phyloP scores from a whole-genome alignment of 2,888 invertebrate genomes.

The Abrostola triplasia region DNA sequence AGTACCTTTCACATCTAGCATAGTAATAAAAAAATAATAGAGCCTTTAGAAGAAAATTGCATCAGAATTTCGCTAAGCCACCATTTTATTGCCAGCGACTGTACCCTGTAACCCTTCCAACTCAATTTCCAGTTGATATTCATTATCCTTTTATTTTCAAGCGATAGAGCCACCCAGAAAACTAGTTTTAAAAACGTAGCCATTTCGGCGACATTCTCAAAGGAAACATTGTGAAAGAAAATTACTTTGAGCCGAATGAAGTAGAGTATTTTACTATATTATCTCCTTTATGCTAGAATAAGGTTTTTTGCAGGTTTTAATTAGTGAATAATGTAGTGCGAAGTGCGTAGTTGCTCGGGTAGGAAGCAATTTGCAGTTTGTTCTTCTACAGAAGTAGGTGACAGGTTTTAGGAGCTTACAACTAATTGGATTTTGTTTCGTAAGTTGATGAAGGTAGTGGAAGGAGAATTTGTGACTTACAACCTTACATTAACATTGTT shows the following conservation, averaged over 20 bases:
- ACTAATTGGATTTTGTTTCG: neutral
- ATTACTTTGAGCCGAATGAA: conserved; percentile 13
- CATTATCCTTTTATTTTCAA: neutral
- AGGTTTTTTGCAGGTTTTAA: conserved; percentile 35
- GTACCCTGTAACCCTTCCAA: neutral
- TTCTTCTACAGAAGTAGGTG: conserved; percentile 16
- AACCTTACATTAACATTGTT: too few species aligned
- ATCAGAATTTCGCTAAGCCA: too few species aligned
- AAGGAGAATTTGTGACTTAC: too few species aligned
- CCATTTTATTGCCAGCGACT: too few species aligned
- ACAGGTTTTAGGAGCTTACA: conserved; percentile 7
- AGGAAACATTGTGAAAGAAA: conserved; percentile 21
- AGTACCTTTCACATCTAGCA: too few species aligned
- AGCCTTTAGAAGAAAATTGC: too few species aligned
- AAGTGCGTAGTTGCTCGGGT: conserved; percentile 7
- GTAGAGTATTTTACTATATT: conserved; percentile 17
- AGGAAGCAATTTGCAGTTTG: conserved; percentile 30
- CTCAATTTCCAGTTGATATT: neutral
- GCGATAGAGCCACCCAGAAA: neutral
- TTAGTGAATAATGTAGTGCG: conserved; percentile 41
- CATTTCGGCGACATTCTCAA: conserved; percentile 1
- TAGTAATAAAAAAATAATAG: too few species aligned
- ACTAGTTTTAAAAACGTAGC: neutral
- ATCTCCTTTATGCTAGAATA: conserved; percentile 25
- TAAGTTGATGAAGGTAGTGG: neutral